Conservation (phyloP, 2,888 invertebrate genomes). For the Cantharis nigra region DNA sequence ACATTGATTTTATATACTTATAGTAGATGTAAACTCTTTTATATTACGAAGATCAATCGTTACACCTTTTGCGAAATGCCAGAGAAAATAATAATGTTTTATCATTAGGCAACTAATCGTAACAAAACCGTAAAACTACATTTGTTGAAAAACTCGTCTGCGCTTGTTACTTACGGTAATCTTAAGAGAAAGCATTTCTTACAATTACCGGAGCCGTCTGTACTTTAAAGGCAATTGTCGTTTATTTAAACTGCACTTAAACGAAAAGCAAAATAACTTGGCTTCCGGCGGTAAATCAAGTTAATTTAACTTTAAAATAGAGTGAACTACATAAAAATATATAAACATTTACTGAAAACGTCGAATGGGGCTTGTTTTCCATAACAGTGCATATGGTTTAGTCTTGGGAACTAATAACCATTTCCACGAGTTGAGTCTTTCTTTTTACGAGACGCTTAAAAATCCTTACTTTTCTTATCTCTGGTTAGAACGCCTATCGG, state of each 20-base stretch:
- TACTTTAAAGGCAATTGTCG: background rate
- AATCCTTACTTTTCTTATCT: background rate
- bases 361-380: background rate
- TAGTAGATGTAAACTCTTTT: too few relatives aligned
- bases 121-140: background rate
- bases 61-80: too few relatives aligned
- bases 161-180: background rate
- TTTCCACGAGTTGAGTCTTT: background rate
- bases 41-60: too few relatives aligned
- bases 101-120: background rate
- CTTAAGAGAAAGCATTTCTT: background rate
- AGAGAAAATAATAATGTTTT: too few relatives aligned
- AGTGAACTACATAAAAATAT: background rate
- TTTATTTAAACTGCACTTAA: background rate
- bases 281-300: background rate
- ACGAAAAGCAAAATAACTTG: background rate
- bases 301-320: background rate
- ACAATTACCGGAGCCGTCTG: background rate
- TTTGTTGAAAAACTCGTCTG: background rate
- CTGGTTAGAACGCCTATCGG: background rate
- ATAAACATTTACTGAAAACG: background rate
- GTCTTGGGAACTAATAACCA: background rate
- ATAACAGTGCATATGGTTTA: background rate
- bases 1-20: too few relatives aligned
- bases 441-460: background rate